Evolutionary conservation across 2,888 invertebrate species (phyloP).

Genomic region (Exocentrus adspersus): DNA sequence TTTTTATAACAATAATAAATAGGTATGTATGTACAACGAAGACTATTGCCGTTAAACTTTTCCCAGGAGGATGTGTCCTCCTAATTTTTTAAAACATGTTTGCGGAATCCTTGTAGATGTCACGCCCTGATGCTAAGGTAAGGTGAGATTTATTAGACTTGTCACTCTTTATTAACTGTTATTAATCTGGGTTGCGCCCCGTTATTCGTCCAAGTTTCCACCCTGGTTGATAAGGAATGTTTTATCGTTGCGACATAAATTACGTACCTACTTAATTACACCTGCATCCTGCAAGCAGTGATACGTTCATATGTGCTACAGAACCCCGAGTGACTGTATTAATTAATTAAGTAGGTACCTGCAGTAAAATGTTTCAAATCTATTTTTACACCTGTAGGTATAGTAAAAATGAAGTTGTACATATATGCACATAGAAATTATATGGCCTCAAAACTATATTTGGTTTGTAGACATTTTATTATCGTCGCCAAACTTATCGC

Average conservation of each 20-base stretch:
- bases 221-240: background rate
- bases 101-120: background rate
- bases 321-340: too few relatives aligned
- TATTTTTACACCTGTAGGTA: too few relatives aligned
- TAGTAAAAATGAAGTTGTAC: too few relatives aligned
- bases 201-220: background rate
- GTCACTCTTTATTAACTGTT: background rate
- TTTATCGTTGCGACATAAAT: background rate
- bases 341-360: too few relatives aligned
- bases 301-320: too few relatives aligned
- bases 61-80: too few relatives aligned
- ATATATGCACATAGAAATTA: too few relatives aligned
- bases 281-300: background rate
- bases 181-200: background rate
- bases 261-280: background rate
- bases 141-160: background rate
- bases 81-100: background rate
- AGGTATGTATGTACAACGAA: background rate
- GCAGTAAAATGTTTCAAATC: too few relatives aligned
- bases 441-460: too few relatives aligned
- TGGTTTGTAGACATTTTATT: too few relatives aligned
- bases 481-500: too few relatives aligned
- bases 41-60: too few relatives aligned
- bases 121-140: background rate
- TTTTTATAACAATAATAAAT: background rate